Evolutionary conservation across 2,888 invertebrate species (phyloP).

Genomic region (Molorchus minor): DNA sequence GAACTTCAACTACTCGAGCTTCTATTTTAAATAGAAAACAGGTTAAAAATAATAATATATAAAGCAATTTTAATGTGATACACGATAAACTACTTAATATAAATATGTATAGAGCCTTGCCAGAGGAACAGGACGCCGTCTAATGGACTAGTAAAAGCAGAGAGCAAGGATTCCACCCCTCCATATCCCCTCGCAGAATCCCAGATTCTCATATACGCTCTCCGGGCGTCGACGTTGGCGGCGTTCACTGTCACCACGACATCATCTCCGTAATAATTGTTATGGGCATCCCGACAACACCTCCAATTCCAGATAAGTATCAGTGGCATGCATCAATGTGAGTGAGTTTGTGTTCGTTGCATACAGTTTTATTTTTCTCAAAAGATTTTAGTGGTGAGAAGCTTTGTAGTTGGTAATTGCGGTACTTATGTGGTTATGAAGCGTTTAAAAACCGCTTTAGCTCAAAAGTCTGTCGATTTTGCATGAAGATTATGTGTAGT

Average conservation of each 20-base stretch:
- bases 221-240: slow-evolving; percentile 62
- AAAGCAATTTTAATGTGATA: slow-evolving; percentile 45
- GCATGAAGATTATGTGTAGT: slow-evolving; percentile 52
- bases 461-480: slow-evolving; percentile 41
- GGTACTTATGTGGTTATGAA: slow-evolving; percentile 27
- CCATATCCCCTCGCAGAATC: slow-evolving; percentile 56
- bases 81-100: slow-evolving; percentile 55
- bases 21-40: no score
- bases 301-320: slow-evolving; percentile 42
- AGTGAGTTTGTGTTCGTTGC: slow-evolving; percentile 23
- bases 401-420: slow-evolving; percentile 22
- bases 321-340: slow-evolving; percentile 17
- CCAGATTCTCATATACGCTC: slow-evolving; percentile 58
- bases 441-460: slow-evolving; percentile 48
- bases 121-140: slow-evolving; percentile 47
- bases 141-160: slow-evolving; percentile 53
- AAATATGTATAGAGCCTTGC: slow-evolving; percentile 51
- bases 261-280: slow-evolving; percentile 56
- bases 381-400: slow-evolving; percentile 12
- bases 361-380: slow-evolving; percentile 16
- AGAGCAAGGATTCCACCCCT: slow-evolving; percentile 52
- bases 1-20: no score
- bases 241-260: slow-evolving; percentile 56
- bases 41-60: no score
- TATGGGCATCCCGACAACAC: slow-evolving; percentile 43